A percentile compares a stretch with the other conserved stretches of the same genome.
phyloP scores from a whole-genome alignment of 2,797 vertebrate genomes.

The Esox masquinongy region DNA sequence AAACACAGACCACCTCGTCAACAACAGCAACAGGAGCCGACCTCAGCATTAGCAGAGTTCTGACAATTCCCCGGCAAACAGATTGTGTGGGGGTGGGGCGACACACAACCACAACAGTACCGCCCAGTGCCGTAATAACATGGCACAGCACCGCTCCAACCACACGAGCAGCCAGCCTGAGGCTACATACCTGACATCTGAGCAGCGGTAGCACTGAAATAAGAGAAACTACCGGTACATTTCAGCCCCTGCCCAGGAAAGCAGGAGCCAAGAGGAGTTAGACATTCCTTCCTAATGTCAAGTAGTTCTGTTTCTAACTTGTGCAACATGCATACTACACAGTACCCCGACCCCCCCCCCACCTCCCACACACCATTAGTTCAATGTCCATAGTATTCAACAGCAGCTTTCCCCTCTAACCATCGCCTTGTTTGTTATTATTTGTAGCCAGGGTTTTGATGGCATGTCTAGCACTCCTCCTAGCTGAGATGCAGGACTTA shows the following conservation, averaged over 20 bases:
- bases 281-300: constrained; percentile 33
- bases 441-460: not conserved
- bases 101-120: not conserved
- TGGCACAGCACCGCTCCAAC: not conserved
- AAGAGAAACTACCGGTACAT: no score
- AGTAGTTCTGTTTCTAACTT: not conserved
- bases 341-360: not conserved
- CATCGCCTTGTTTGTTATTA: not conserved
- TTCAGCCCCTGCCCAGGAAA: not conserved
- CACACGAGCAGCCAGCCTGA: constrained; percentile 12
- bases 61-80: not conserved
- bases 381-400: not conserved
- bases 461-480: not conserved
- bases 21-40: not conserved
- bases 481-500: not conserved
- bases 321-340: not conserved
- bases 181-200: constrained; percentile 25
- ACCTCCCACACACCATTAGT: not conserved
- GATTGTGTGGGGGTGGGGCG: not conserved
- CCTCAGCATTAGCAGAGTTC: not conserved
- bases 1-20: not conserved
- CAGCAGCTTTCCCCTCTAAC: not conserved
- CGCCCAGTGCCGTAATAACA: not conserved
- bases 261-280: not conserved
- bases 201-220: constrained; percentile 17